Conservation (phyloP, 2,888 invertebrate species). For the Hermaeophaga mercurialis region DNA sequence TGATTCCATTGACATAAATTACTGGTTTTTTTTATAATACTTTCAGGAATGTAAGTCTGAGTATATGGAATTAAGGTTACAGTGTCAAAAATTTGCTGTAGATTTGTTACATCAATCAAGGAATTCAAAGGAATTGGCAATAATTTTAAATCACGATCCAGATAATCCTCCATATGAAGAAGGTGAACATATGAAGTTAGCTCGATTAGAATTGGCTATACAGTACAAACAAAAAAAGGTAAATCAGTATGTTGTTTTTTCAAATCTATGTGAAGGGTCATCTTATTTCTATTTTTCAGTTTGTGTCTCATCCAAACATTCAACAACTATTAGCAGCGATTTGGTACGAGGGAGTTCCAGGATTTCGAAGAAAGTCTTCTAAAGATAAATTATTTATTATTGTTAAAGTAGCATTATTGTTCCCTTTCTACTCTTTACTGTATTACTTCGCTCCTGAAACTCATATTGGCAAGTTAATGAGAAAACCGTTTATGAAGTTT, state of each 20-base stretch:
- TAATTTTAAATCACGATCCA: slow-evolving; percentile 91
- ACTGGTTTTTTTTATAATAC: slow-evolving; percentile 13
- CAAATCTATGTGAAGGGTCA: background rate
- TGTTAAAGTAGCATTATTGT: slow-evolving; percentile 76
- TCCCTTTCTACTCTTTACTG: slow-evolving; percentile 84
- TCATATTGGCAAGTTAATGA: slow-evolving; percentile 78
- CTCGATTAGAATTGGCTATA: slow-evolving; percentile 87
- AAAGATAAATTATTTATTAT: slow-evolving; percentile 68
- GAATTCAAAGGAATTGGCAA: slow-evolving; percentile 90
- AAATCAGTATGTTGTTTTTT: slow-evolving; percentile 10
- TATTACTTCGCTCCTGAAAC: slow-evolving; percentile 88
- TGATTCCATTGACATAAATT: background rate
- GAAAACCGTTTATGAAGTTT: slow-evolving; percentile 97
- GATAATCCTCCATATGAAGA: slow-evolving; percentile 71
- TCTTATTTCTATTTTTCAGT: slow-evolving; percentile 34
- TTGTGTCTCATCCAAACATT: slow-evolving; percentile 85
- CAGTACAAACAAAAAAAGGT: slow-evolving; percentile 95
- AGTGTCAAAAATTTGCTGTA: slow-evolving; percentile 90
- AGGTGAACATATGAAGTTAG: slow-evolving; percentile 83
- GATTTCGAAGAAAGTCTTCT: slow-evolving; percentile 83
- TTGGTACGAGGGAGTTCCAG: slow-evolving; percentile 96
- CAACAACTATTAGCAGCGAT: slow-evolving; percentile 89
- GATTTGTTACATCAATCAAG: slow-evolving; percentile 89
- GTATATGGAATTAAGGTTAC: slow-evolving; percentile 82
- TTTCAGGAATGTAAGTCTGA: slow-evolving; percentile 84